Conservation (phyloP, 2,888 invertebrate genomes). For the Andricus quercusramuli region DNA sequence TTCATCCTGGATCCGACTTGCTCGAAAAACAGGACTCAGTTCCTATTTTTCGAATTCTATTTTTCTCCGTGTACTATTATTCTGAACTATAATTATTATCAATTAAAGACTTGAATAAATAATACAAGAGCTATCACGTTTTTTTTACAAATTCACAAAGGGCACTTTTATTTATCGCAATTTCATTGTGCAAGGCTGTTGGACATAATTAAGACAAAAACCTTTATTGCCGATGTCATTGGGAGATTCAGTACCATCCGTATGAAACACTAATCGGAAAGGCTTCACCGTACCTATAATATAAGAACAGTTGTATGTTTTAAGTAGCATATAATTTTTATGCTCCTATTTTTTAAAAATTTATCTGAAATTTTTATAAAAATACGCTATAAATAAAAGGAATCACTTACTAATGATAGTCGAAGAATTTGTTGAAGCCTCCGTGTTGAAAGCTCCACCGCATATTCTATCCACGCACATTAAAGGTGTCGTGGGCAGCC, state of each 20-base stretch:
- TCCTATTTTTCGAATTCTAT: no score
- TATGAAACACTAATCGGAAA: constrained; percentile 88
- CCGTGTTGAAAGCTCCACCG: constrained; percentile 89
- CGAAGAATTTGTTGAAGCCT: constrained; percentile 82
- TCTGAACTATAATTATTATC: neutral
- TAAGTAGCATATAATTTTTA: constrained; percentile 31
- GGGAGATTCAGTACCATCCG: constrained; percentile 88
- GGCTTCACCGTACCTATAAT: constrained; percentile 88
- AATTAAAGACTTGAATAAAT: neutral
- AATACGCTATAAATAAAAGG: neutral
- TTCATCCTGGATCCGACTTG: no score
- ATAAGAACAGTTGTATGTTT: neutral
- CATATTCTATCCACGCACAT: constrained; percentile 90
- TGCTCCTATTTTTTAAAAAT: no score
- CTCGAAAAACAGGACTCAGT: no score
- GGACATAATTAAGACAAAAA: constrained; percentile 90
- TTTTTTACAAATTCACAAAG: neutral
- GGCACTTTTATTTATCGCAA: constrained; percentile 53
- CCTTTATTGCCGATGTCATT: constrained; percentile 88
- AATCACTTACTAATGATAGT: constrained; percentile 86
- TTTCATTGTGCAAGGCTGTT: constrained; percentile 89
- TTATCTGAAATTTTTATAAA: neutral
- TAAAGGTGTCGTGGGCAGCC: constrained; percentile 81
- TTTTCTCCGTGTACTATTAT: no score
- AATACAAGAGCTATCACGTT: neutral